Evolutionary conservation across 1,140 invertebrate species (phyloP).

Genomic region (Lutraria rhynchaena): DNA sequence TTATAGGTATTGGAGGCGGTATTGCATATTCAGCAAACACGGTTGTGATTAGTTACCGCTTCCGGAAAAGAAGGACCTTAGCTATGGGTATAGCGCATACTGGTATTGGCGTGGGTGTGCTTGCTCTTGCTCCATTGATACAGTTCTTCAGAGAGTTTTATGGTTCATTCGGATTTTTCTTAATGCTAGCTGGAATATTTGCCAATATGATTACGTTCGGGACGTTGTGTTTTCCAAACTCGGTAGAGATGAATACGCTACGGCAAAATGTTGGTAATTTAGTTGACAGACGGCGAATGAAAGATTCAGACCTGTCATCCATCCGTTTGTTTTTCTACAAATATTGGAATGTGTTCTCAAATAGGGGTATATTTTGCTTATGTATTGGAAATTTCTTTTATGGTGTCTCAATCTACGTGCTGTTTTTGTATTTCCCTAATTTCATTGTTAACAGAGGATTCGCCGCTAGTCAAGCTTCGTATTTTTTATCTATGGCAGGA

Average conservation of each 20-base stretch:
- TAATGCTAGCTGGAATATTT: conserved; percentile 9
- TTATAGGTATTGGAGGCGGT: conserved; percentile 23
- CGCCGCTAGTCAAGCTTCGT: not conserved
- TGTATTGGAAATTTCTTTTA: conserved; percentile 15
- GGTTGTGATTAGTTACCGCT: conserved; percentile 27
- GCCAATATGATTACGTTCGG: conserved; percentile 28
- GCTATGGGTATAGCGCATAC: conserved; percentile 5
- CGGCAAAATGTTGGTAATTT: not conserved
- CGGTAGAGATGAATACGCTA: conserved; percentile 1
- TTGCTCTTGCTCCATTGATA: conserved; percentile 4
- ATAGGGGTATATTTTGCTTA: conserved; percentile 13
- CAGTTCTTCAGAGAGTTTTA: conserved; percentile 1
- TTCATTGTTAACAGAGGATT: conserved; percentile 8
- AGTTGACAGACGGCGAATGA: too few relatives aligned
- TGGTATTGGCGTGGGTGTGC: conserved; percentile 16
- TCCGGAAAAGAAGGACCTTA: not conserved
- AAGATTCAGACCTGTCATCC: not conserved
- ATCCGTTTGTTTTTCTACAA: not conserved
- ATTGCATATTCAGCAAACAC: conserved; percentile 24
- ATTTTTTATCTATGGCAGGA: conserved; percentile 8
- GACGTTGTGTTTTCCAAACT: conserved; percentile 7
- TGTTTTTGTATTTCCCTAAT: conserved; percentile 30
- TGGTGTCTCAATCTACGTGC: not conserved
- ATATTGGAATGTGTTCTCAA: conserved; percentile 1
- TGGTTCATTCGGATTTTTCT: conserved; percentile 22